Conservation (phyloP, 2,797 vertebrate species). For the Pyrocephalus nanus region DNA sequence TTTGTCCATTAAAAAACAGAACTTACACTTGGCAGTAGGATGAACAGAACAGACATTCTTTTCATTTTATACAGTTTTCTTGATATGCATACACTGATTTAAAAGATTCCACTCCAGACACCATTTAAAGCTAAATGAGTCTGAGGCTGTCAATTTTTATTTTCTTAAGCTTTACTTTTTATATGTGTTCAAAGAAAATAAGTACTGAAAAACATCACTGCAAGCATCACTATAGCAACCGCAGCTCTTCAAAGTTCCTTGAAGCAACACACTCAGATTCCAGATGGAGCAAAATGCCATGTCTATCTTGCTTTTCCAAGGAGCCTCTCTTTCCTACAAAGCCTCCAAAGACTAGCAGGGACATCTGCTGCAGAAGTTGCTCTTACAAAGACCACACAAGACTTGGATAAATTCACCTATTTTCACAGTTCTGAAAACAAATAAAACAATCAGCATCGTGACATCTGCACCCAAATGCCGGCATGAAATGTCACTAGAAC, state of each 20-base stretch:
- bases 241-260: slow-evolving; percentile 40
- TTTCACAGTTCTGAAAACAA: slow-evolving; percentile 20
- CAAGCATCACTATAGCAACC: slow-evolving; percentile 64
- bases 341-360: not conserved
- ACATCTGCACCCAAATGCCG: not conserved
- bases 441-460: not conserved
- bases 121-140: slow-evolving; percentile 17
- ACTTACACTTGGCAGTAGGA: not conserved
- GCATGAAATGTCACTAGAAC: not conserved
- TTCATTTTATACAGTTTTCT: not conserved
- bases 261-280: slow-evolving; percentile 4
- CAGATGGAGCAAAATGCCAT: slow-evolving; percentile 61
- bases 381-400: slow-evolving; percentile 2
- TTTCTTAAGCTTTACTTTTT: slow-evolving; percentile 42
- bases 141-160: slow-evolving; percentile 1
- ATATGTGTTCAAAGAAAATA: slow-evolving; percentile 28
- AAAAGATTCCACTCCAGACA: slow-evolving; percentile 1
- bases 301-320: slow-evolving; percentile 43
- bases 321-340: slow-evolving; percentile 14
- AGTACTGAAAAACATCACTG: slow-evolving; percentile 32
- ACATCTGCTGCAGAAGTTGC: slow-evolving; percentile 32
- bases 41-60: not conserved
- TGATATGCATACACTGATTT: not conserved
- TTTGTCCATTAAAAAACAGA: not conserved
- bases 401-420: not conserved